A percentile compares a stretch with the other conserved stretches of the same genome.
Evolutionary conservation across 2,888 invertebrate genomes (phyloP).

Genomic region (Lasioglossum lativentre): DNA sequence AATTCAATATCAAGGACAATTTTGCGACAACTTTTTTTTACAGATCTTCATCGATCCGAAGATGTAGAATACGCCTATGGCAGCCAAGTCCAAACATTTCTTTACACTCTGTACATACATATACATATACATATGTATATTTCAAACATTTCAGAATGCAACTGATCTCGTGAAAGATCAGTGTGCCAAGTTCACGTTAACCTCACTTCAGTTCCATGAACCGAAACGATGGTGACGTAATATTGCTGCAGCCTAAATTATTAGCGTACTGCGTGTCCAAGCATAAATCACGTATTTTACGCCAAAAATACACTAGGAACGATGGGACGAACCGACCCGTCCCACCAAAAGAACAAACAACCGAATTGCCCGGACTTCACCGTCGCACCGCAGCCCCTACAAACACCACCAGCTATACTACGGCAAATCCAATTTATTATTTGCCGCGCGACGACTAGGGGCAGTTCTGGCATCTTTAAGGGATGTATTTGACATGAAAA

Average conservation of each 20-base stretch:
- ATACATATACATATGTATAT: no score
- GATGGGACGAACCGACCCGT: constrained; percentile 43
- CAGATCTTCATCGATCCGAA: no score
- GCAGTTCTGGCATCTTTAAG: constrained; percentile 25
- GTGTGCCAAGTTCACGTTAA: neutral
- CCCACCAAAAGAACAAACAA: constrained; percentile 68
- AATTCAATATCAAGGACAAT: no score
- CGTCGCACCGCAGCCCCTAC: constrained; percentile 19
- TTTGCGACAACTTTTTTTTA: no score
- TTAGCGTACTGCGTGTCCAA: constrained; percentile 80
- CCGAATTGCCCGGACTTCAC: constrained; percentile 58
- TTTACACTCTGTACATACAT: no score
- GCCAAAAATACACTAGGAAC: constrained; percentile 51
- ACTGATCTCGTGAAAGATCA: neutral
- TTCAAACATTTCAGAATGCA: neutral
- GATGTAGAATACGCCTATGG: no score
- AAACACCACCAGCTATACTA: constrained; percentile 28
- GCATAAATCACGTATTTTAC: constrained; percentile 80
- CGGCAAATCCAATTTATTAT: constrained; percentile 67
- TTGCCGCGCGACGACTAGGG: constrained; percentile 42
- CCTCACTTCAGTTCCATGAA: constrained; percentile 45
- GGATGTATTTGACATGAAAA: constrained; percentile 20
- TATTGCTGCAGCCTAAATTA: constrained; percentile 70
- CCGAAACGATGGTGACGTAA: constrained; percentile 66
- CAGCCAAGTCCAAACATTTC: no score